Evolutionary conservation across 2,797 vertebrate genomes (phyloP).

Genomic region (Dryobates pubescens): DNA sequence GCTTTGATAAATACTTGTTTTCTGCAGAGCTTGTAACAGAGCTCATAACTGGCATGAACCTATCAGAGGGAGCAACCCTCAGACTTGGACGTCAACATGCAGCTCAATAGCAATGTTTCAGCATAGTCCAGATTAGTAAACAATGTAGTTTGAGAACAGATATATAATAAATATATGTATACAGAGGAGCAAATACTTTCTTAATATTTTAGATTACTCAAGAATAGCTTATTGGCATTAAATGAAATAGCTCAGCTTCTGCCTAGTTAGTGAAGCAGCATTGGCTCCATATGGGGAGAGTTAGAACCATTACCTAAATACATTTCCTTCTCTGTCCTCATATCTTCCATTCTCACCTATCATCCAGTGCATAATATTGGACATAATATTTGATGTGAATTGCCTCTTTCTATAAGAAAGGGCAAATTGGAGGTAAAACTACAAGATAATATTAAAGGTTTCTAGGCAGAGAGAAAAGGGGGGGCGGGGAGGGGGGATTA

Average conservation of each 20-base stretch:
- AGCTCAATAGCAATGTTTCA: neutral
- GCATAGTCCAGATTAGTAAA: neutral
- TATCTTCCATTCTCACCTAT: neutral
- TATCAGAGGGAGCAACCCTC: neutral
- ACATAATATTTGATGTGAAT: neutral
- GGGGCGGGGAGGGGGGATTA: too few relatives aligned
- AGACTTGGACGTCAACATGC: neutral
- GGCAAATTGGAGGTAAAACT: neutral
- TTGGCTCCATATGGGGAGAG: neutral
- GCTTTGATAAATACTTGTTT: neutral
- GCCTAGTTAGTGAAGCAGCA: neutral
- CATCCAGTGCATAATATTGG: neutral
- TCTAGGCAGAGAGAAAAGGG: neutral
- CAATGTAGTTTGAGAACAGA: neutral
- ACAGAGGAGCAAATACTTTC: neutral
- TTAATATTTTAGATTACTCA: neutral
- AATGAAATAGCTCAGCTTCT: neutral
- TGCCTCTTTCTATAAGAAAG: neutral
- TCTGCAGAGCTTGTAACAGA: neutral
- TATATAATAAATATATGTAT: neutral
- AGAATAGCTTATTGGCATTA: neutral
- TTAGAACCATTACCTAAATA: neutral
- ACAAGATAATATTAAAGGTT: neutral
- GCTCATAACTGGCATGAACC: neutral
- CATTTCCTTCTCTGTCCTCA: neutral